A percentile compares a stretch with the other conserved stretches of the same genome.
phyloP scores from a whole-genome alignment of 2,113 vertebrate genomes.

The Vombatus ursinus region DNA sequence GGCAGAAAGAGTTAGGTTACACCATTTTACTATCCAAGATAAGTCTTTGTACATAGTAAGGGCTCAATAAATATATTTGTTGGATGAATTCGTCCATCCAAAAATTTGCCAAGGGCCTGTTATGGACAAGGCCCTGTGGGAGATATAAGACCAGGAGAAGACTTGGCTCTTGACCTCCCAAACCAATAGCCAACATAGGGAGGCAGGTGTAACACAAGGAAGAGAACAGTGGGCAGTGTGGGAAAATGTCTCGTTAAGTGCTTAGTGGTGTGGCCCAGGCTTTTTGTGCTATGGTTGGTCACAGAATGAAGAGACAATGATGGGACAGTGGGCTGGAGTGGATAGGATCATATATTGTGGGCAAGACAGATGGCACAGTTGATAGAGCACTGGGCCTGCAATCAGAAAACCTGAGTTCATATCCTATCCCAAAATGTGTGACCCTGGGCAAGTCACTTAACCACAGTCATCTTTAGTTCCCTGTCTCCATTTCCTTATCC shows the following conservation, averaged over 20 bases:
- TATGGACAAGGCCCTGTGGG: background rate
- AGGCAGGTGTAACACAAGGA: background rate
- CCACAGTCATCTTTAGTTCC: background rate
- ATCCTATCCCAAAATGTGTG: background rate
- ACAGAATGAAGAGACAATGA: background rate
- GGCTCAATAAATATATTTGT: background rate
- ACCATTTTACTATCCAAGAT: background rate
- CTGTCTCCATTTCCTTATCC: background rate
- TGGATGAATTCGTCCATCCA: background rate
- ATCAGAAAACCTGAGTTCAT: background rate
- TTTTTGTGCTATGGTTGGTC: background rate
- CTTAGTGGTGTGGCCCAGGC: background rate
- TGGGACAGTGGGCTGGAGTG: background rate
- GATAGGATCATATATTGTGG: background rate
- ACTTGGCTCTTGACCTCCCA: background rate
- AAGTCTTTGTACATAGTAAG: background rate
- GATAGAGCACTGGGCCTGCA: background rate
- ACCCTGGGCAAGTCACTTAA: background rate
- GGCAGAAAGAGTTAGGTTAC: background rate
- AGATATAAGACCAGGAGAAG: background rate
- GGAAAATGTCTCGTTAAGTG: background rate
- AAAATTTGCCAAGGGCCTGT: background rate
- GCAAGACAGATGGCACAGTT: background rate
- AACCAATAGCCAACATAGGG: background rate
- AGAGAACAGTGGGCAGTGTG: background rate